Conservation (phyloP, 2,113 vertebrate species). For the Gadus macrocephalus region DNA sequence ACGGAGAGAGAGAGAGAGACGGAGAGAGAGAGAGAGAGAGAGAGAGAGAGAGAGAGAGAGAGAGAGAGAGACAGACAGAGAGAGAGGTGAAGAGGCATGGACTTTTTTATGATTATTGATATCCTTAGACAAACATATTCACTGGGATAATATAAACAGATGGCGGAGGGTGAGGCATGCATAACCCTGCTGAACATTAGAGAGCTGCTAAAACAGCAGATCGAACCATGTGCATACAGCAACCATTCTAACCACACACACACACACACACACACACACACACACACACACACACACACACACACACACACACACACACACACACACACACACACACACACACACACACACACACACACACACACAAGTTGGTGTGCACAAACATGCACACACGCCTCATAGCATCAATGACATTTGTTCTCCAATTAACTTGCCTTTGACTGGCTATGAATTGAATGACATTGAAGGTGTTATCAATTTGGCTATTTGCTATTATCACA, state of each 20-base stretch:
- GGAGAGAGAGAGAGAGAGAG: neutral
- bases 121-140: constrained; percentile 95
- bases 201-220: constrained; percentile 84
- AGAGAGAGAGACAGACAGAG: constrained; percentile 57
- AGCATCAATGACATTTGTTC: too few relatives aligned
- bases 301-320: constrained; percentile 11
- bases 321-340: constrained; percentile 1
- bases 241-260: constrained; percentile 4
- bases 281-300: too few relatives aligned
- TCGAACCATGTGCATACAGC: constrained; percentile 53
- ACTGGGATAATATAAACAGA: constrained; percentile 92
- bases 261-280: constrained; percentile 3
- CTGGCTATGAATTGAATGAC: too few relatives aligned
- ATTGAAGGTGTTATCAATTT: too few relatives aligned
- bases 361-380: neutral
- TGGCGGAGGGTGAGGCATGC: constrained; percentile 86
- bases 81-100: constrained; percentile 63
- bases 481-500: too few relatives aligned
- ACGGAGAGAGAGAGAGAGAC: neutral
- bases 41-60: constrained; percentile 31
- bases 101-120: constrained; percentile 98
- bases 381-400: too few relatives aligned
- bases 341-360: constrained; percentile 2
- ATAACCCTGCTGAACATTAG: constrained; percentile 83
- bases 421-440: too few relatives aligned